Base-by-base conservation (phyloP, 2,888 invertebrate species). In the Seira musarum region DNA sequence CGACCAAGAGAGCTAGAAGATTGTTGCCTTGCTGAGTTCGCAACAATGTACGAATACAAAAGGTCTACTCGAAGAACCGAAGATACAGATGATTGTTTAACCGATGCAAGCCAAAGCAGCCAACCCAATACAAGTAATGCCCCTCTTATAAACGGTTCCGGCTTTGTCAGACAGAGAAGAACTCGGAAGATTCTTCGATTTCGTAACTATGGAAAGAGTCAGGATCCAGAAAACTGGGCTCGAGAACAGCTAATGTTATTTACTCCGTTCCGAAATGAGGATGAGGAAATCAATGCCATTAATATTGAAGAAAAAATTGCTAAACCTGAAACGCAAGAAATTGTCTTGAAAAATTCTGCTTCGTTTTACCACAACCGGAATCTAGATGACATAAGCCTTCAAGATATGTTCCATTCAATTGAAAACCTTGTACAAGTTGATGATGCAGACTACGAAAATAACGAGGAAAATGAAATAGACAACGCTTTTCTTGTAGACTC, bases 1-100 rank as follows among this genome's bases (percentile, higher is more conserved):
- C 73, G 88, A 68, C 87, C 87, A 19, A 65, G 78, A 17, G 25
- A 67, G 8, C 68, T 88, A n/a, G 85, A 88, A 60, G 72, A 86
- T 24, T 67, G 85, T 21, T 87, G 87, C 82, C 84, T 88, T 15
- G 87, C 88, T 0, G 85, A 87, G 25, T 87, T 87, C 86, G 87
- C 85, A 2, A 2, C 75, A n/a, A 40, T 30, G 53, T 68, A 75
- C 21, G 21, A 67, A n/a, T 75, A 40, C 19, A n/a, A 66, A 5
- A 35, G 5, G n/a, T n/a, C n/a, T n/a, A n/a, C n/a, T n/a, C n/a
- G n/a, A n/a, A n/a, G n/a, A n/a, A n/a, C n/a, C n/a, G n/a, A n/a
- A n/a, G n/a, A n/a, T n/a, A n/a, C n/a, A n/a, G n/a, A n/a, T n/a
- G n/a, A n/a, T n/a, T n/a, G n/a, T n/a, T n/a, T n/a, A n/a, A n/a